phyloP scores from a whole-genome alignment of 2,797 vertebrate genomes.

The Avahi laniger region DNA sequence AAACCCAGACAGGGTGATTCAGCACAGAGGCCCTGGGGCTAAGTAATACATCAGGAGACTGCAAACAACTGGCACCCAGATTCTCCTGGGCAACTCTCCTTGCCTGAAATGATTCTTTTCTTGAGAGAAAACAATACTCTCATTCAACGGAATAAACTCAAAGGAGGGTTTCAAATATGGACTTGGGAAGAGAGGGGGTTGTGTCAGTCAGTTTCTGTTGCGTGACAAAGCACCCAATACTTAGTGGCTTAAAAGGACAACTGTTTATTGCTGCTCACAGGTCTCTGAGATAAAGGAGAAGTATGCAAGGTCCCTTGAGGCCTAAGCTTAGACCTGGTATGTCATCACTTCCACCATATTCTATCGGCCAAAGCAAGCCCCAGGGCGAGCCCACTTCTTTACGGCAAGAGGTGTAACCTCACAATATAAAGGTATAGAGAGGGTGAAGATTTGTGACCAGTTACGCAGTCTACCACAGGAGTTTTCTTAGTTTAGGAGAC shows the following conservation, averaged over 20 bases:
- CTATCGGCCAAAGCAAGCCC: neutral
- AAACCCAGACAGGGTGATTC: conserved; percentile 43
- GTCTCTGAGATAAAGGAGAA: neutral
- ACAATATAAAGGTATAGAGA: neutral
- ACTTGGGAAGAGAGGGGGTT: no score
- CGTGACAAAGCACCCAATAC: neutral
- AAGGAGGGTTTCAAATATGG: neutral
- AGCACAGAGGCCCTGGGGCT: conserved; percentile 24
- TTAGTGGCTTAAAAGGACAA: neutral
- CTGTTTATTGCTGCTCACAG: neutral
- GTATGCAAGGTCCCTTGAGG: neutral
- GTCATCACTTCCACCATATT: neutral
- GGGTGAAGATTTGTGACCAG: neutral
- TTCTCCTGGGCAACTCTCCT: conserved; percentile 7
- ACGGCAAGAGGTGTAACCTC: neutral
- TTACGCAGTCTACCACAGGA: neutral
- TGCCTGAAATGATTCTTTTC: neutral
- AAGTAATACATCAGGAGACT: neutral
- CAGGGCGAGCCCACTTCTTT: neutral
- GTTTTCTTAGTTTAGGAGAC: neutral
- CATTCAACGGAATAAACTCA: neutral
- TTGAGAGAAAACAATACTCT: neutral
- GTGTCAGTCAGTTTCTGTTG: neutral
- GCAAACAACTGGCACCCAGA: neutral
- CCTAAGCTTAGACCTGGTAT: neutral